Conservation (phyloP, 2,113 vertebrate species). For the Cyphomyrus plagiostoma region DNA sequence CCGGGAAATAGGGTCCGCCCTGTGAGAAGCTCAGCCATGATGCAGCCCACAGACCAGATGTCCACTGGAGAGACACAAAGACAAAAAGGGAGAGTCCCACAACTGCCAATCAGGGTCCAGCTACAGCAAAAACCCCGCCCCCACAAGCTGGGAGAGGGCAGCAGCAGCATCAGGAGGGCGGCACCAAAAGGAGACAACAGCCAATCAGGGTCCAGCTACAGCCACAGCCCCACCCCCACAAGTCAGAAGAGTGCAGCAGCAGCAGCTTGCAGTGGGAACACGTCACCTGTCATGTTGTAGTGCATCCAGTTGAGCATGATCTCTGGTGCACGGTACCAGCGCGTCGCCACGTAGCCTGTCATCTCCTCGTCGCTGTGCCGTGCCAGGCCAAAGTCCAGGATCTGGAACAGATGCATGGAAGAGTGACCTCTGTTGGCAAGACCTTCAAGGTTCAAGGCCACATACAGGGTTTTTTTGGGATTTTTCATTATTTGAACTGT, state of each 20-base stretch:
- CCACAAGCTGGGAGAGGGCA: neutral
- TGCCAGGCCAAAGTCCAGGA: constrained; percentile 93
- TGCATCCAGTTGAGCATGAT: constrained; percentile 99
- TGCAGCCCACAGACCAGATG: constrained; percentile 99
- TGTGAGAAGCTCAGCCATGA: constrained; percentile 96
- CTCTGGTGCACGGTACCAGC: constrained; percentile 95
- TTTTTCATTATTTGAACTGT: neutral
- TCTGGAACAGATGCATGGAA: constrained; percentile 54
- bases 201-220: neutral
- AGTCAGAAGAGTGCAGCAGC: neutral
- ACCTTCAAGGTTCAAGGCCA: neutral
- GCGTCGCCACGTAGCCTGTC: constrained; percentile 93
- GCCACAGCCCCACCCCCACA: neutral
- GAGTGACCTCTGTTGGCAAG: neutral
- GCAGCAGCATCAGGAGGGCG: no score
- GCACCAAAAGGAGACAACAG: neutral
- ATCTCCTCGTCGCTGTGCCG: constrained; percentile 97
- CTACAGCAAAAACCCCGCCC: neutral
- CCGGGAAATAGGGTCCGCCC: constrained; percentile 95
- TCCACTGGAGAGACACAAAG: constrained; percentile 69
- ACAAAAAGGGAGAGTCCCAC: constrained; percentile 14
- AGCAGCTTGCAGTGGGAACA: neutral
- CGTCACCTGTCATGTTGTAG: constrained; percentile 93
- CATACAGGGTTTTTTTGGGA: neutral
- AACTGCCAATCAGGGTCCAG: neutral